Evolutionary conservation across 2,888 invertebrate genomes (phyloP), one percentile per base, ranked within the genome.

Genomic region (Reticulitermes lucifugus): DNA sequence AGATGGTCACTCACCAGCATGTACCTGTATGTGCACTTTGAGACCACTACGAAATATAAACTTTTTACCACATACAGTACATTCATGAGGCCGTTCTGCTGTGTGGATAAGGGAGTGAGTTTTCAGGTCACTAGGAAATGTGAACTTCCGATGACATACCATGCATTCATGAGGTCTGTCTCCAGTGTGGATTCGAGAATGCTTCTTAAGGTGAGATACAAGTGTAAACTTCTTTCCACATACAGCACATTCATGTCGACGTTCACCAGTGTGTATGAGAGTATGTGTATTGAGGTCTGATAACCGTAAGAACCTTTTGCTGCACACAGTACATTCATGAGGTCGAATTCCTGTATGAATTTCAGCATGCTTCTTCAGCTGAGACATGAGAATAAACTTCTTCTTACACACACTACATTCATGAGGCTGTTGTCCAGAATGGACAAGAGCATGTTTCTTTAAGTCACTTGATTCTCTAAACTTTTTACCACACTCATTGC

Each of bases 51-150:
- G 77, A 77, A 77, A 77, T 21, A 77, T 77, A 25, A 77, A 77
- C 46, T 51, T 77, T n/a, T 77, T 77, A n/a, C 77, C 77, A 46
- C 77, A 77, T 5, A 77, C n/a, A 43, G 21, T 77, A 46, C 77
- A 77, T 77, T 77, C 77, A 77, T 77, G 77, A 46, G 77, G 77
- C 7, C 77, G 77, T 46, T 77, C 77, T 46, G 46, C 46, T 14
- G 77, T 41, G 46, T 77, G 77, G 4, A 77, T 77, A 14, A 77
- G 41, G 1, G 77, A 41, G 41, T 77, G 77, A 21, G 77, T 46
- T 77, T 77, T 77, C 46, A 77, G 41, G 46, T 77, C 77, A 77
- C 77, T 77, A 46, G 77, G 77, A 77, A 77, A 77, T n/a, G 77
- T 77, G 46, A 77, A 77, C 22, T 46, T 77, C 7, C 77, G 77